Conservation (phyloP, 2,888 invertebrate species). For the Cancer borealis region DNA sequence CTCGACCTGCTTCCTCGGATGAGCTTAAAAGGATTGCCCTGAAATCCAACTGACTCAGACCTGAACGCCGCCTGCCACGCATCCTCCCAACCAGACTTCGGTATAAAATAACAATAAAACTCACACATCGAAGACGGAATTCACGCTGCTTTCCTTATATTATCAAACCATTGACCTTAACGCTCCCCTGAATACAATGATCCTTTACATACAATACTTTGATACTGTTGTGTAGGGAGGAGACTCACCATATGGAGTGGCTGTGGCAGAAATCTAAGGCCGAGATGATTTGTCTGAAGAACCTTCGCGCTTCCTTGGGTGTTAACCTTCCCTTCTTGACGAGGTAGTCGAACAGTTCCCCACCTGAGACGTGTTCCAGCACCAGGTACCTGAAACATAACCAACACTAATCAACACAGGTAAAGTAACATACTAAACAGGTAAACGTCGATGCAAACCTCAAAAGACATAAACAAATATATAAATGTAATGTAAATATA, state of each 20-base stretch:
- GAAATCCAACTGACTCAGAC: conserved; percentile 40
- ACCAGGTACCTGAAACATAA: conserved; percentile 90
- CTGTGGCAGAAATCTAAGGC: conserved; percentile 99
- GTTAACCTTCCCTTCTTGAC: conserved; percentile 99
- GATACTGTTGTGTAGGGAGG: not conserved
- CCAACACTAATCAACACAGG: not conserved
- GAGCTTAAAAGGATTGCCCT: conserved; percentile 43
- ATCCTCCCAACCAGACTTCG: not conserved
- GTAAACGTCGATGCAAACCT: not conserved
- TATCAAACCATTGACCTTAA: not conserved
- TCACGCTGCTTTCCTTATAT: not conserved
- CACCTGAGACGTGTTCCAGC: conserved; percentile 98
- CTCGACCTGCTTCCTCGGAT: conserved; percentile 34
- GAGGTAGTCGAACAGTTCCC: conserved; percentile 98
- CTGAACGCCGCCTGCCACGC: conserved; percentile 17
- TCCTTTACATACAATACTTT: not conserved
- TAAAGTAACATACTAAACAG: not conserved
- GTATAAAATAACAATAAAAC: conserved; percentile 26
- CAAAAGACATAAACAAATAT: not conserved
- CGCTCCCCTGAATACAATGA: not conserved
- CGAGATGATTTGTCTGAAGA: conserved; percentile 99
- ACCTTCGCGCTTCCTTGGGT: conserved; percentile 97
- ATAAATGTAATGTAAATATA: too few species aligned
- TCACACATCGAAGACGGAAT: not conserved
- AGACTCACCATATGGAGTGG: conserved; percentile 97